Evolutionary conservation across 2,797 vertebrate species (phyloP).

Genomic region (Cetoscarus ocellatus): DNA sequence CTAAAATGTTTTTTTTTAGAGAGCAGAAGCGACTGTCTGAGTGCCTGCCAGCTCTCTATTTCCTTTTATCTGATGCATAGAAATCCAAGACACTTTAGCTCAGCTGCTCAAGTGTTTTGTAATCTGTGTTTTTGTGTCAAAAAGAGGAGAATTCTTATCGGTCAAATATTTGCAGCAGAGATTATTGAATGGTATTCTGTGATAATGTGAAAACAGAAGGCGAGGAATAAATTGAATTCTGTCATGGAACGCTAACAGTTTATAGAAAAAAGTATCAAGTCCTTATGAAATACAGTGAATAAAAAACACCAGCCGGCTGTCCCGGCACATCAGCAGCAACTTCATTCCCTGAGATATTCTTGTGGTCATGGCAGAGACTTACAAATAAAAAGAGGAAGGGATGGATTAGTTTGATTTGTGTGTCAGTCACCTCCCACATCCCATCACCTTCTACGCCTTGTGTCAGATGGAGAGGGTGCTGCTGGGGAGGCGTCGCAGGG

Average conservation of each 20-base stretch:
- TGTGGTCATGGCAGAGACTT: constrained; percentile 15
- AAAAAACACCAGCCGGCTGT: constrained; percentile 17
- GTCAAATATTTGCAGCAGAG: constrained; percentile 35
- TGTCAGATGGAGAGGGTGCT: constrained; percentile 51
- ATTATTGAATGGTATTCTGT: constrained; percentile 28
- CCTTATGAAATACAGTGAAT: constrained; percentile 15
- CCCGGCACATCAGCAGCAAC: not conserved
- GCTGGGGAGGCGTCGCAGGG: constrained; percentile 47
- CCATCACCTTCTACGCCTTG: constrained; percentile 37
- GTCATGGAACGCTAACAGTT: constrained; percentile 34
- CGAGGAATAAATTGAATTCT: constrained; percentile 50
- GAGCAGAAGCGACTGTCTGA: constrained; percentile 4
- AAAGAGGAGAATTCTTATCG: constrained; percentile 38
- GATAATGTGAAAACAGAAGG: constrained; percentile 49
- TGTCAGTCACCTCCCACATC: constrained; percentile 61
- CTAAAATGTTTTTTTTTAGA: constrained; percentile 28
- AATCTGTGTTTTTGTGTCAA: constrained; percentile 47
- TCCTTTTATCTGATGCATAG: constrained; percentile 51
- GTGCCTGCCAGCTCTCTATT: constrained; percentile 28
- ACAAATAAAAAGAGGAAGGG: constrained; percentile 35
- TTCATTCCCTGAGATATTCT: not conserved
- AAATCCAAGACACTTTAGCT: constrained; percentile 35
- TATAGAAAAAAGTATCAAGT: constrained; percentile 3
- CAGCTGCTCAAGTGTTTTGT: constrained; percentile 28
- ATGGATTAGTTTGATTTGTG: constrained; percentile 59